A percentile compares a stretch with the other conserved stretches of the same genome.
These are phyloP conservation scores for Magallana nippona DNA, from an alignment of 2,888 invertebrate genomes.

Conservation along the genomic window DNA sequence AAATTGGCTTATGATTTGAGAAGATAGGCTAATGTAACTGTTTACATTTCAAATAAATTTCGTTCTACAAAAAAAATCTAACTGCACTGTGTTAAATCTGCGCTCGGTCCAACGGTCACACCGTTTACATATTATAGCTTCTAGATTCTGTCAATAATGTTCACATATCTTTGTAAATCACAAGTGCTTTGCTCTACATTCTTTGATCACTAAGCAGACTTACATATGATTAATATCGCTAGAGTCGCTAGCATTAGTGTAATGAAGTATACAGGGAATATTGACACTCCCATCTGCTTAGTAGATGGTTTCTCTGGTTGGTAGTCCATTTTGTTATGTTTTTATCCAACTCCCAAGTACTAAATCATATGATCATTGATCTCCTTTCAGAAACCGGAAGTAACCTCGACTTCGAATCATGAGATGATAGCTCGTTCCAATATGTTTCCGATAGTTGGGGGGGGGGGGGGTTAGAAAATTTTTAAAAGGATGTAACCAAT, in stretches of 20 bases:
- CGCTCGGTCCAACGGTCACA: no score
- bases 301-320: constrained; percentile 57
- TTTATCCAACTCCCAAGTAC: background rate
- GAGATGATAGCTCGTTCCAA: background rate
- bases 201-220: constrained; percentile 17
- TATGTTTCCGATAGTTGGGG: background rate
- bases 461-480: no score
- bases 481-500: no score
- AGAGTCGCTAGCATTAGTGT: constrained; percentile 51
- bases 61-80: no score
- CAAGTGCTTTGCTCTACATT: constrained; percentile 12
- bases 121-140: no score
- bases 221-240: constrained; percentile 60
- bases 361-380: constrained; percentile 38
- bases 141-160: background rate
- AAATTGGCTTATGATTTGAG: no score
- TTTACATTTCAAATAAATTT: no score
- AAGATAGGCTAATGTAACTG: no score
- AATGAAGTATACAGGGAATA: constrained; percentile 60
- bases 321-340: constrained; percentile 58
- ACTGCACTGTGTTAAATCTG: no score
- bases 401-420: background rate
- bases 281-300: constrained; percentile 61
- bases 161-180: background rate
- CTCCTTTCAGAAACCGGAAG: constrained; percentile 18